phyloP scores from a whole-genome alignment of 1,140 invertebrate species.

The Drosophila murphyi region DNA sequence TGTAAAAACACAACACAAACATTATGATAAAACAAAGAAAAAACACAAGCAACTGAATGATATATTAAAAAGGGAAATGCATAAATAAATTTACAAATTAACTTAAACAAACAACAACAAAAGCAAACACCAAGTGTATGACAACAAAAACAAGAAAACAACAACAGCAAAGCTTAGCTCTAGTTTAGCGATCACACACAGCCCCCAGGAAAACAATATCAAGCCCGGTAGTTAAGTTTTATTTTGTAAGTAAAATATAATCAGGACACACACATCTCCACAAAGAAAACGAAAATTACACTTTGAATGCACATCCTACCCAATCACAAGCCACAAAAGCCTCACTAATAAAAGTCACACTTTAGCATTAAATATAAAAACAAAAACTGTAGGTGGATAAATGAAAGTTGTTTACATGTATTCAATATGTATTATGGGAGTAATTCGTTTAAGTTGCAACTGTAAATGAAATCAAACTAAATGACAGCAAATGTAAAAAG shows the following conservation, averaged over 20 bases:
- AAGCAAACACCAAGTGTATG: conserved; percentile 71
- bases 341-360: conserved; percentile 15
- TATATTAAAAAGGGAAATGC: conserved; percentile 49
- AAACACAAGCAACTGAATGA: conserved; percentile 56
- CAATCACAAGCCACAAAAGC: conserved; percentile 27
- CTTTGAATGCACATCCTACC: background rate
- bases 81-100: conserved; percentile 70
- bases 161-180: conserved; percentile 42
- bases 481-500: conserved; percentile 74
- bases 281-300: conserved; percentile 7
- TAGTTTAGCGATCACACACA: conserved; percentile 47
- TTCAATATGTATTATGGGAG: conserved; percentile 46
- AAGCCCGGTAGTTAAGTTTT: conserved; percentile 68
- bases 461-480: conserved; percentile 63
- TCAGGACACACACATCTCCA: conserved; percentile 22
- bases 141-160: conserved; percentile 45
- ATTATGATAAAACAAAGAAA: conserved; percentile 33
- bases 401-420: conserved; percentile 34
- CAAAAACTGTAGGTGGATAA: conserved; percentile 11
- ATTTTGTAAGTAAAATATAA: conserved; percentile 62
- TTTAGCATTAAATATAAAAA: conserved; percentile 31
- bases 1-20: conserved; percentile 60
- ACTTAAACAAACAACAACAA: conserved; percentile 41
- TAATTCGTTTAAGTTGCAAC: conserved; percentile 62
- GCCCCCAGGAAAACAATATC: conserved; percentile 35